Base-by-base conservation (phyloP, 1,140 invertebrate genomes). In the Drosophila rhopaloa region DNA sequence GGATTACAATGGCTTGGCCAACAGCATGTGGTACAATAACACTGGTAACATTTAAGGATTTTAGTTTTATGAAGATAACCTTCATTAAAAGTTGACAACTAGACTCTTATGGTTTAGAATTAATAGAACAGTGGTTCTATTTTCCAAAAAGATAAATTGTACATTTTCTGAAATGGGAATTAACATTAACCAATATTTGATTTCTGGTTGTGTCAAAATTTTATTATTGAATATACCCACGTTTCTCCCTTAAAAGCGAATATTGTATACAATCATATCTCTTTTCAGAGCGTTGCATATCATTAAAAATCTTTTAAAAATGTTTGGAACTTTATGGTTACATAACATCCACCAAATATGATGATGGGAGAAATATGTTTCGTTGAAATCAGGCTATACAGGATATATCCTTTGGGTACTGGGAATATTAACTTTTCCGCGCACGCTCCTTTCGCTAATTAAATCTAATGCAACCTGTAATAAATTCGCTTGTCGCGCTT, bases 391-490 rank as follows among this genome's bases (percentile, higher is more conserved):
- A 1, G 1, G 32, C 24, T 11, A 16, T 29, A 38, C n/a, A n/a
- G 14, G 9, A 2, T 6, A 32, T 6, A 7, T 9, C 24, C 32
- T 16, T 24, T 14, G 40, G 41, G 16, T 37, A 11, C 14, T n/a
- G 41, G n/a, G 41, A 53, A 56, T 46, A 50, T 61, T 54, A 19
- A 61, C 53, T 37, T 66, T 77, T 89, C 77, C 77, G 74, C 41
- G 35, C 81, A 81, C 85, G 85, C 51, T 57, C 50, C 70, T 13
- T 16, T n/a, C 43, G 24, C 32, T 68, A 91, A 91, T 91, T 89
- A 91, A 89, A 91, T 91, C 81, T 91, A 84, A 91, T 91, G 83
- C 65, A 81, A 91, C 80, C 89, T 84, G 80, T 83, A 91, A 91
- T 91, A 91, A 91, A 91, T 91, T 91, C 83, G 70, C 77, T 81